phyloP scores from a whole-genome alignment of 2,888 invertebrate genomes.

The Hyposoter didymator region DNA sequence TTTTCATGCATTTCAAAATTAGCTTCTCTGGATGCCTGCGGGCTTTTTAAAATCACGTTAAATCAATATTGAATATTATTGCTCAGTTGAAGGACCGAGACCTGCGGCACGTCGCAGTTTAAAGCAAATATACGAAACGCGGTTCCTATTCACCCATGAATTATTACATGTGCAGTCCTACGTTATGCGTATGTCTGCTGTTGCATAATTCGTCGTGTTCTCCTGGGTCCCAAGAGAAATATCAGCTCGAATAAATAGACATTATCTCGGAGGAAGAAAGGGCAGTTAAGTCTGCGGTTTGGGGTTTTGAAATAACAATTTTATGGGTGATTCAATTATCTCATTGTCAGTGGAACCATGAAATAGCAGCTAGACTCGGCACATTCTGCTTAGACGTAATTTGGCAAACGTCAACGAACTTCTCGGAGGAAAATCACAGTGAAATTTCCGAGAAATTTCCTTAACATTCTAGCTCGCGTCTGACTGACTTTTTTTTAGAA shows the following conservation, averaged over 20 bases:
- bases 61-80: constrained; percentile 77
- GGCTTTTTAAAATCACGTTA: constrained; percentile 72
- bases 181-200: neutral
- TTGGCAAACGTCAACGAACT: neutral
- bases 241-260: constrained; percentile 7
- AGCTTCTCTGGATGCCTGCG: constrained; percentile 51
- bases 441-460: neutral
- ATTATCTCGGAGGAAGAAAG: neutral
- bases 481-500: neutral
- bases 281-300: neutral
- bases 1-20: constrained; percentile 9
- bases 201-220: neutral
- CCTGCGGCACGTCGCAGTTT: constrained; percentile 66
- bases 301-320: constrained; percentile 3
- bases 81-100: constrained; percentile 64
- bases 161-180: constrained; percentile 43
- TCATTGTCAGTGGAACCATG: neutral
- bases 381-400: neutral
- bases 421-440: neutral
- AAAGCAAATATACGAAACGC: constrained; percentile 73
- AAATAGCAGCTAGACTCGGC: neutral
- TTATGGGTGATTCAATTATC: neutral
- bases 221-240: neutral
- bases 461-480: neutral
- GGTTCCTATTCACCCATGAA: constrained; percentile 54